Evolutionary conservation across 2,888 invertebrate species (phyloP).

Genomic region (Carcina quercana): DNA sequence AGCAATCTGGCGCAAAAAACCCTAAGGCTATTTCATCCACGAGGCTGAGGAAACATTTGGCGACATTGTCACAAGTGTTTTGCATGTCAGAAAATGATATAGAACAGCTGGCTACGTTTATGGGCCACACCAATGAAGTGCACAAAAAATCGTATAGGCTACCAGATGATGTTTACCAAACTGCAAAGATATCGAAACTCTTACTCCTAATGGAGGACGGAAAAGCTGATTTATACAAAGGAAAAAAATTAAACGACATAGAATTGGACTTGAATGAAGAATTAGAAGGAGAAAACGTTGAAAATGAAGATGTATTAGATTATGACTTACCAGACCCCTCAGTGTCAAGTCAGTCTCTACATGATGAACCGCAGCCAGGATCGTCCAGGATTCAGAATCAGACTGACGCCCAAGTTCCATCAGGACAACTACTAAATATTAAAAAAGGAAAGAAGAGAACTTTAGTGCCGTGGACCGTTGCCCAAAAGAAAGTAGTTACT

Average conservation of each 20-base stretch:
- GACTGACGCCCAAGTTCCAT: too few species aligned
- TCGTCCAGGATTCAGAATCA: too few species aligned
- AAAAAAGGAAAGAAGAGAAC: too few species aligned
- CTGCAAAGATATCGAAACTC: conserved; percentile 28
- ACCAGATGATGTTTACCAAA: conserved; percentile 26
- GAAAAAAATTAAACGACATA: conserved; percentile 18
- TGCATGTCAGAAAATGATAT: conserved; percentile 19
- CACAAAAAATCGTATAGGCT: conserved; percentile 23
- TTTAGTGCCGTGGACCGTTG: too few species aligned
- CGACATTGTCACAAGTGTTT: conserved; percentile 24
- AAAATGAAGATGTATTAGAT: conserved; percentile 17
- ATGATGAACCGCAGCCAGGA: too few species aligned
- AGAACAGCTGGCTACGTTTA: conserved; percentile 20
- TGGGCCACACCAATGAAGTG: conserved; percentile 22
- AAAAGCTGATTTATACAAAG: conserved; percentile 23
- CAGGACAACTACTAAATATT: too few species aligned
- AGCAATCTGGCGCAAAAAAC: conserved; percentile 3
- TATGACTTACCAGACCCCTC: conserved; percentile 6
- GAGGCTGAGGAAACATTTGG: conserved; percentile 26
- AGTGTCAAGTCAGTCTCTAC: too few species aligned
- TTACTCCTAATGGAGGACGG: conserved; percentile 27
- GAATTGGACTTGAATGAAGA: conserved; percentile 22
- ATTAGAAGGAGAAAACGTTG: conserved; percentile 15
- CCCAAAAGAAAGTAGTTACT: too few species aligned
- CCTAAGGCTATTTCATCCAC: conserved; percentile 14